Evolutionary conservation across 2,888 invertebrate species (phyloP).

Genomic region (Drosophila robusta): DNA sequence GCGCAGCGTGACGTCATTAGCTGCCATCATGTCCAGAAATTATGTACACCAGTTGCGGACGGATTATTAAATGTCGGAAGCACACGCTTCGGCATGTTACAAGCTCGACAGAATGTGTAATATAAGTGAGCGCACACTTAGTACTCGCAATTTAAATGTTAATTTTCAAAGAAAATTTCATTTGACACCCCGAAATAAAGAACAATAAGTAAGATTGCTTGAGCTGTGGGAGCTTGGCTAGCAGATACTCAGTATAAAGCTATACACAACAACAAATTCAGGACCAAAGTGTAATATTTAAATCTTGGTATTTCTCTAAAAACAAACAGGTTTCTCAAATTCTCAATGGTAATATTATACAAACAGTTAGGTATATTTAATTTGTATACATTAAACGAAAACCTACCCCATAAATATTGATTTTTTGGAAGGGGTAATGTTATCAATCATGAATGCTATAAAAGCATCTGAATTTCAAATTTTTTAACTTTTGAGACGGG

Average conservation of each 20-base stretch:
- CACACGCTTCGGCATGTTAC: slow-evolving; percentile 23
- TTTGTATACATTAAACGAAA: too few species aligned
- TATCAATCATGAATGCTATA: too few species aligned
- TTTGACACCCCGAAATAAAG: slow-evolving; percentile 32
- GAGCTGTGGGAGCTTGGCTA: neutral
- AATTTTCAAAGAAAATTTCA: slow-evolving; percentile 44
- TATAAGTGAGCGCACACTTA: slow-evolving; percentile 9
- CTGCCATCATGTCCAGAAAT: slow-evolving; percentile 5
- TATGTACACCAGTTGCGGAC: slow-evolving; percentile 23
- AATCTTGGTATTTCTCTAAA: too few species aligned
- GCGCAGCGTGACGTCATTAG: slow-evolving; percentile 8
- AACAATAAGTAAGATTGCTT: neutral
- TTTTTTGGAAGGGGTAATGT: too few species aligned
- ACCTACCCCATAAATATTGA: too few species aligned
- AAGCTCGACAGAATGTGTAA: slow-evolving; percentile 31
- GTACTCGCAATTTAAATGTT: slow-evolving; percentile 43
- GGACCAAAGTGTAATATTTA: too few species aligned
- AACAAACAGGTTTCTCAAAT: too few species aligned
- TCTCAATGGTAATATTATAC: neutral
- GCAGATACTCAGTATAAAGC: neutral
- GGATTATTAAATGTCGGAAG: slow-evolving; percentile 24
- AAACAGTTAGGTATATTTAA: too few species aligned
- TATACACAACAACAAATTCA: too few species aligned
- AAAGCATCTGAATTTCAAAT: too few species aligned
- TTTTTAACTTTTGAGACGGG: too few species aligned